A percentile compares a stretch with the other conserved stretches of the same genome.
Conservation (phyloP, 2,113 vertebrate genomes). For the Toxotes chatareus region DNA sequence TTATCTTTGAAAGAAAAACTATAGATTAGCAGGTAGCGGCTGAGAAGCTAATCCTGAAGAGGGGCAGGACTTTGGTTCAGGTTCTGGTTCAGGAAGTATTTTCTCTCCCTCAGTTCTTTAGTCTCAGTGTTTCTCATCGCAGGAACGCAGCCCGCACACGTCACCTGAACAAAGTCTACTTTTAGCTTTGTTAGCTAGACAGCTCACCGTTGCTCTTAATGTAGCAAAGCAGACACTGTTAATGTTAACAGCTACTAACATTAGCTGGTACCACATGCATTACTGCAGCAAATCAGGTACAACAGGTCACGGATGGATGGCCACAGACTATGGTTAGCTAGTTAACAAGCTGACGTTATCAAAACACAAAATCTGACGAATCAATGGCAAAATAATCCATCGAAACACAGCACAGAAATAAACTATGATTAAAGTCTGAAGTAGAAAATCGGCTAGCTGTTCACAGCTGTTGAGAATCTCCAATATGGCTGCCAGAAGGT, state of each 20-base stretch:
- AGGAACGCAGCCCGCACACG: not conserved
- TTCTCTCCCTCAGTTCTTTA: too few relatives aligned
- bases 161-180: not conserved
- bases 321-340: conserved; percentile 20
- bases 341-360: conserved; percentile 16
- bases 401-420: conserved; percentile 32
- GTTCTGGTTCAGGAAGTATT: too few relatives aligned
- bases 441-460: conserved; percentile 36
- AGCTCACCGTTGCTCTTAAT: not conserved
- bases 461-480: conserved; percentile 15
- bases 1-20: too few relatives aligned
- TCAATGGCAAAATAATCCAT: conserved; percentile 16
- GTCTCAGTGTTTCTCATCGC: too few relatives aligned
- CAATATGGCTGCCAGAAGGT: conserved; percentile 34
- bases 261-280: conserved; percentile 44
- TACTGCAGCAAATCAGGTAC: conserved; percentile 38
- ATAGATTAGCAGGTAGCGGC: too few relatives aligned
- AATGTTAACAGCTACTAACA: conserved; percentile 14
- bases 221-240: conserved; percentile 20
- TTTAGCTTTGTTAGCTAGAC: not conserved
- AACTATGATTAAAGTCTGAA: conserved; percentile 14
- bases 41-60: too few relatives aligned
- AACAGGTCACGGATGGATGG: conserved; percentile 19
- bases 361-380: conserved; percentile 23
- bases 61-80: too few relatives aligned